Base-by-base conservation (phyloP, 2,113 vertebrate species). In the Myrmecophaga tridactyla region DNA sequence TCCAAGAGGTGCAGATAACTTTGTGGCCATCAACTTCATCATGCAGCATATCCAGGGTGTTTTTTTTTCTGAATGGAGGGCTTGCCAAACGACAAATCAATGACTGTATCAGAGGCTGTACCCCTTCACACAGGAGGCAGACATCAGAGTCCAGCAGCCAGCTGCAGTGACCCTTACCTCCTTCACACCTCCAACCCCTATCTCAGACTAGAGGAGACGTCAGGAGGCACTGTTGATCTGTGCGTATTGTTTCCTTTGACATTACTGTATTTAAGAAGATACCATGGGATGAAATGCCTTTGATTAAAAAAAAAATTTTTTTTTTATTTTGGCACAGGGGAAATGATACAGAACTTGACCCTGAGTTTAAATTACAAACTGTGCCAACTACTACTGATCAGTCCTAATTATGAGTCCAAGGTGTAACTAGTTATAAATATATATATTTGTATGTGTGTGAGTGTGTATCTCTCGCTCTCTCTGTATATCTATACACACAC, bases 41-140 rank as follows among this genome's bases (percentile, higher is more conserved):
- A 99, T 99, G 83, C 99, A 99, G 98, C 99, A 99, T 98, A 99
- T 99, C 97, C 99, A 99, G 98, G 99, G 99, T 98, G 99, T 99
- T n/a, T n/a, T n/a, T n/a, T n/a, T n/a, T n/a, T 97, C 98, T 99
- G 63, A 99, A 99, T 0, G 99, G 99, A 3, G 99, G 99, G 43
- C 98, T 98, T 88, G 99, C 94, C 96, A 99, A 99, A 92, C 99
- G 99, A 2, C 99, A 99, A 97, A 99, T 98, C 86, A 99, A 99
- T 0, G 99, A 99, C 97, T 99, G 97, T 94, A 97, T 98, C 94
- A 99, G 99, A 0, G 99, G 99, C 96, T 99, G 99, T 96, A 98
- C 96, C 17, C 98, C 99, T 0, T 98, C 99, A 0, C 98, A 99
- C 73, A 99, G 99, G 98, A 98, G 99, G 95, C 98, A 98, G 97